These are phyloP conservation scores for Eurois occulta DNA, from an alignment of 2,888 invertebrate species.

Conservation along the genomic window DNA sequence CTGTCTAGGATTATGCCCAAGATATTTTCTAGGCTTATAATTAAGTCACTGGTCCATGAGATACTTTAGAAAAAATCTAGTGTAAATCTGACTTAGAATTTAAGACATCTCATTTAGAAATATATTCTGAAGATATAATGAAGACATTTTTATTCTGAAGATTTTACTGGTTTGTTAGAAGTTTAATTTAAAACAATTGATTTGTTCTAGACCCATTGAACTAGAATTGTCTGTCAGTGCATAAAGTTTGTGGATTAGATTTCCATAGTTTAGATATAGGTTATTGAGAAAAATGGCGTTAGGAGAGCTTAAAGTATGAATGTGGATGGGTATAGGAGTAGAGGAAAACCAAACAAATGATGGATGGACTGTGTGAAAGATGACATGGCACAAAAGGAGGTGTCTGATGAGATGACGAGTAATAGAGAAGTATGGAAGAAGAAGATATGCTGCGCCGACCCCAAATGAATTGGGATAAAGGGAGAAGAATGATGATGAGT, in stretches of 20 bases:
- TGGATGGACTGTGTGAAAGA: no score
- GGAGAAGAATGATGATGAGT: no score
- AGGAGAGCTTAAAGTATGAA: no score
- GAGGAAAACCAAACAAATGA: no score
- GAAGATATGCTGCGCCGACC: no score
- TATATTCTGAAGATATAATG: constrained; percentile 9
- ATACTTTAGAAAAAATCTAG: not conserved
- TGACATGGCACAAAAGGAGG: no score
- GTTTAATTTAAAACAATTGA: not conserved
- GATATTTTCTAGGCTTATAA: not conserved
- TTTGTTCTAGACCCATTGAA: not conserved
- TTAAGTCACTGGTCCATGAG: not conserved
- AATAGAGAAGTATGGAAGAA: no score
- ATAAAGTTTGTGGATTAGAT: not conserved
- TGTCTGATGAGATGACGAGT: no score
- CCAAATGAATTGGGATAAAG: no score
- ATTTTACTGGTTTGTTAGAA: not conserved
- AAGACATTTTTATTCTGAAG: constrained; percentile 36
- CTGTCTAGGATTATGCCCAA: constrained; percentile 14
- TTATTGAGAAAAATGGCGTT: no score
- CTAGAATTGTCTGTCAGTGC: not conserved
- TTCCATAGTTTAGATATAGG: no score
- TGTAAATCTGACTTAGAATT: constrained; percentile 20
- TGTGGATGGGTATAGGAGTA: no score
- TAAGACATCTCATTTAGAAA: constrained; percentile 19